Conservation (phyloP, 2,113 vertebrate species). For the Emydura subglobosa region DNA sequence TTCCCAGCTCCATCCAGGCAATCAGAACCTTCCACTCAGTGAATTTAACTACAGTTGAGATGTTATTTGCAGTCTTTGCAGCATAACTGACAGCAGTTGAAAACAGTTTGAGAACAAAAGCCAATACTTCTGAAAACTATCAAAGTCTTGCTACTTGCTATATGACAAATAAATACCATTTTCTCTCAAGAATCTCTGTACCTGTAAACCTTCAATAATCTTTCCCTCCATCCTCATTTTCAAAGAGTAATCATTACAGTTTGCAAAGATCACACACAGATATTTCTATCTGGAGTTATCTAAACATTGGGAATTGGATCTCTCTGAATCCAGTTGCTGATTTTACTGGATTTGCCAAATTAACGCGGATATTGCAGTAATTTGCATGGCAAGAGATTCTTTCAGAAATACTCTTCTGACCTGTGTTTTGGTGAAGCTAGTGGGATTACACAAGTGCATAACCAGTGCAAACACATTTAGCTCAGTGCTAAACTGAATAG, state of each 20-base stretch:
- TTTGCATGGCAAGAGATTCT: neutral
- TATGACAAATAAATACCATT: neutral
- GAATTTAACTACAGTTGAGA: neutral
- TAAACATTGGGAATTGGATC: neutral
- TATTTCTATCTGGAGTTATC: neutral
- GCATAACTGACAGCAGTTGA: neutral
- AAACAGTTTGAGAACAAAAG: neutral
- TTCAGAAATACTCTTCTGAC: neutral
- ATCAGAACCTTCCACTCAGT: neutral
- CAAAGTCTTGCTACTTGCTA: neutral
- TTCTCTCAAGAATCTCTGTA: neutral
- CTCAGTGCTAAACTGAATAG: neutral
- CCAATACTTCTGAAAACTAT: neutral
- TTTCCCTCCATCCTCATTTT: neutral
- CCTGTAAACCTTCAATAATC: neutral
- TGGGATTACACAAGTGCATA: neutral
- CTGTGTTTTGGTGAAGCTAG: neutral
- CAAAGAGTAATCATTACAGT: neutral
- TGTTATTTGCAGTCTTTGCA: neutral
- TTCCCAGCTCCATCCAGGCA: neutral
- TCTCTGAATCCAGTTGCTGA: neutral
- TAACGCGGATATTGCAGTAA: neutral
- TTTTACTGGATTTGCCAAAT: neutral
- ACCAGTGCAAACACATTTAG: neutral
- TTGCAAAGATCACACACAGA: neutral